Evolutionary conservation across 2,797 vertebrate species (phyloP), one percentile per base, ranked within the genome.

Genomic region (Halcyon chelicuti): DNA sequence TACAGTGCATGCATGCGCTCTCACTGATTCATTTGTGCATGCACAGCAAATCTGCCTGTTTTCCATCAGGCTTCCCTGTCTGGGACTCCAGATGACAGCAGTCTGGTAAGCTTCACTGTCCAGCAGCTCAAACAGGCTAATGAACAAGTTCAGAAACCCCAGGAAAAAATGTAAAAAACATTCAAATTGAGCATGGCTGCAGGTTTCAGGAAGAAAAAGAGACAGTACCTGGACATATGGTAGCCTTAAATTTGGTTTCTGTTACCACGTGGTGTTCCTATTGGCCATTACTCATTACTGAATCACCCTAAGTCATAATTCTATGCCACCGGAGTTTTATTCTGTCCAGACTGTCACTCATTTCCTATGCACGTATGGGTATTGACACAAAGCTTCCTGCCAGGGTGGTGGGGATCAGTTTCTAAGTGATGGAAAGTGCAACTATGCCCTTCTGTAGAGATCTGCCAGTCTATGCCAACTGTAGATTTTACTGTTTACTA

Each of bases 271-370:
- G 85, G 42, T 90, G 39, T 90, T 93, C 29, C 46, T 92, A 10
- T 51, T 83, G 42, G 72, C 75, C 42, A 29, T 91, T 95, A 93
- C 51, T 96, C 88, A 84, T 93, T 91, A 55, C 76, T 95, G 90
- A 90, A 86, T 94, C 83, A 84, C 29, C 29, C 86, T 72, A 58
- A 90, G 76, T 52, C 66, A 31, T 55, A 90, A 67, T 61, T 76
- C 49, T 77, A 11, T 71, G 52, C 65, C 72, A 90, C 57, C 2
- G 4, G 63, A 52, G 7, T 37, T 90, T 77, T 76, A 66, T 86
- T 83, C 61, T 86, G 26, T 42, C 92, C 86, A 81, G 90, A 16
- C 42, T 84, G 79, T 72, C 88, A 78, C 31, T 93, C 79, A 81
- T 71, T 91, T 94, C 86, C 76, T 78, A 83, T 7, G 0, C 57